Percentiles rank a stretch among this genome's conserved stretches.
phyloP scores from a whole-genome alignment of 2,113 vertebrate genomes.

The Oncorhynchus kisutch region DNA sequence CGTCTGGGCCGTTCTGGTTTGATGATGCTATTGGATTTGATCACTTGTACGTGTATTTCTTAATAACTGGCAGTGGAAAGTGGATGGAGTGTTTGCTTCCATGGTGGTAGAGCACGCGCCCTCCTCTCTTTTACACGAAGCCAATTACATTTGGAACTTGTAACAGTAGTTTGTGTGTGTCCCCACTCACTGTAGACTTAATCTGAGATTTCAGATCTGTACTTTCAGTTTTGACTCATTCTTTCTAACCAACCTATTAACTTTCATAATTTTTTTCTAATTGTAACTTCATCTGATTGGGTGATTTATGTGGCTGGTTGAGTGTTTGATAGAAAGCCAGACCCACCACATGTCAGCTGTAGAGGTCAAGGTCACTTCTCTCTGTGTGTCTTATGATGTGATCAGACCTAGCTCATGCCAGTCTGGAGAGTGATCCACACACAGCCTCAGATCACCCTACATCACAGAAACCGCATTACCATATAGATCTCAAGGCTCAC shows the following conservation, averaged over 20 bases:
- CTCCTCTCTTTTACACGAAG: too few relatives aligned
- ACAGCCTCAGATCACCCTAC: constrained; percentile 36
- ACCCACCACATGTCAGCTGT: not conserved
- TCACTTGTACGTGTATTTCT: not conserved
- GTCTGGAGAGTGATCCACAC: constrained; percentile 46
- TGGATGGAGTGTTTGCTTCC: too few relatives aligned
- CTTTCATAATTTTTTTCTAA: fast-evolving
- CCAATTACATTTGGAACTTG: too few relatives aligned
- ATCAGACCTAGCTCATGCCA: constrained; percentile 23
- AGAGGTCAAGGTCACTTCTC: not conserved
- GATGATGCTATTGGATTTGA: not conserved
- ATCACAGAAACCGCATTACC: constrained; percentile 48
- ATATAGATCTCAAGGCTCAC: constrained; percentile 55
- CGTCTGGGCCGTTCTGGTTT: not conserved
- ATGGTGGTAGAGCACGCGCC: too few relatives aligned
- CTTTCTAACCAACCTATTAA: too few relatives aligned
- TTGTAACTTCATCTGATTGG: too few relatives aligned
- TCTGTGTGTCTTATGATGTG: not conserved
- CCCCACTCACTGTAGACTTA: too few relatives aligned
- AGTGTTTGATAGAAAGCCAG: not conserved
- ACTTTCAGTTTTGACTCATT: too few relatives aligned
- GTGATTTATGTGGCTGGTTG: too few relatives aligned
- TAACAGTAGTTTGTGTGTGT: too few relatives aligned
- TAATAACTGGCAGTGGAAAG: too few relatives aligned
- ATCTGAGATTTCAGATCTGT: too few relatives aligned